A percentile compares a stretch with the other conserved stretches of the same genome.
Conservation (phyloP, 2,888 invertebrate species). For the Arge pagana region DNA sequence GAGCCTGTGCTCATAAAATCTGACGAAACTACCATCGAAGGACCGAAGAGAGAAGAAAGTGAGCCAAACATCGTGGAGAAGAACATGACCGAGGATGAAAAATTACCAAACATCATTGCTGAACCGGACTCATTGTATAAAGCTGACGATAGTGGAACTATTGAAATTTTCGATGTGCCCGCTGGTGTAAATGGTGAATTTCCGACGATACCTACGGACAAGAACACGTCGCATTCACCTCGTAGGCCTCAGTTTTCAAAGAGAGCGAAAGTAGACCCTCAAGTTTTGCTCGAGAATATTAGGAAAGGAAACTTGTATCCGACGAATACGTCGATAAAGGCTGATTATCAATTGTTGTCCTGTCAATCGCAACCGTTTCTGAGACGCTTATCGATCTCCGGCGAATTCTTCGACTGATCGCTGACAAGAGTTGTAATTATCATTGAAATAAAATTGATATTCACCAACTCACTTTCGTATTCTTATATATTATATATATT, state of each 20-base stretch:
- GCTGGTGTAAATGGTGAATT: constrained; percentile 39
- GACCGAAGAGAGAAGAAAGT: constrained; percentile 13
- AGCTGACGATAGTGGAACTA: constrained; percentile 35
- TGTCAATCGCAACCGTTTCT: constrained; percentile 83
- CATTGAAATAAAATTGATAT: too few relatives aligned
- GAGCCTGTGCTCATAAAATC: constrained; percentile 32
- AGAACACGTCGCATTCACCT: constrained; percentile 56
- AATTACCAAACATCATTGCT: constrained; percentile 33
- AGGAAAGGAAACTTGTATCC: constrained; percentile 66
- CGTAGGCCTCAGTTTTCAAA: constrained; percentile 61
- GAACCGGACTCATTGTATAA: constrained; percentile 47
- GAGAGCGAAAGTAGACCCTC: constrained; percentile 71
- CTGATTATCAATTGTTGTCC: constrained; percentile 71
- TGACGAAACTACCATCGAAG: constrained; percentile 28
- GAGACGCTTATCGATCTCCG: constrained; percentile 76
- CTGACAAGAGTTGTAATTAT: neutral
- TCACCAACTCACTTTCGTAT: too few relatives aligned
- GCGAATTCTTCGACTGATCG: constrained; percentile 74
- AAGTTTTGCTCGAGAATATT: constrained; percentile 72
- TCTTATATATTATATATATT: neutral
- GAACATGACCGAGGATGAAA: constrained; percentile 11
- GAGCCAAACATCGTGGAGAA: neutral
- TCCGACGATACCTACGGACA: constrained; percentile 32
- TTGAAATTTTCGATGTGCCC: constrained; percentile 46
- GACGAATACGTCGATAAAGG: constrained; percentile 64